Evolutionary conservation across 2,797 vertebrate species (phyloP).

Genomic region (Tokudaia tokunoshimensis): DNA sequence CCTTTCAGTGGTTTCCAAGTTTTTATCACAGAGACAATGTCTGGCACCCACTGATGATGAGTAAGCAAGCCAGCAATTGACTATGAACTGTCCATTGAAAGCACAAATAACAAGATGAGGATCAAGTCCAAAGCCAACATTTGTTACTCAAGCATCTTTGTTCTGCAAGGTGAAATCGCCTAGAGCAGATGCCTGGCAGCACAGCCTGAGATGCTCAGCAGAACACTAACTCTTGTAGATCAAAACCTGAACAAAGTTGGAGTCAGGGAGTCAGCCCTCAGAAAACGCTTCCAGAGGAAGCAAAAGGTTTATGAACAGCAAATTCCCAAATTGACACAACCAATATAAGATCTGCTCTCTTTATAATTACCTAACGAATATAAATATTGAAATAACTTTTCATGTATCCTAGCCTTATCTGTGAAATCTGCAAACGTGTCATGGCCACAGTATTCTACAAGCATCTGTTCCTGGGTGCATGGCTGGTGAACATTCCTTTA

Average conservation of each 20-base stretch:
- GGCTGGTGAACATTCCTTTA: neutral
- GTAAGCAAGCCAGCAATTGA: neutral
- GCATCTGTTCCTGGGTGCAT: neutral
- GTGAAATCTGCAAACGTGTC: neutral
- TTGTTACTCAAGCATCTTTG: neutral
- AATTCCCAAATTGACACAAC: neutral
- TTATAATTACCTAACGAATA: neutral
- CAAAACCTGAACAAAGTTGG: neutral
- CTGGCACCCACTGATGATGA: neutral
- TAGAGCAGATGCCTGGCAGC: accelerated
- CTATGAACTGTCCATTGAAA: neutral
- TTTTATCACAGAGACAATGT: neutral
- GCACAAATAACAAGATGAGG: neutral
- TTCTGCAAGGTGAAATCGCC: neutral
- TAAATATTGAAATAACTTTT: neutral
- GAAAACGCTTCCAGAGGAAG: neutral
- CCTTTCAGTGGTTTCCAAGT: neutral
- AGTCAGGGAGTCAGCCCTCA: neutral
- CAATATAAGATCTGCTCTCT: neutral
- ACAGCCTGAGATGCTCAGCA: too few species aligned
- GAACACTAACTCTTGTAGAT: too few species aligned
- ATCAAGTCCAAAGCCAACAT: neutral
- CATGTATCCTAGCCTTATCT: neutral
- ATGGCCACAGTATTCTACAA: neutral
- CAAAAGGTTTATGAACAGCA: neutral